Conservation (phyloP, 1,140 invertebrate species). For the Conopomorpha cramerella region DNA sequence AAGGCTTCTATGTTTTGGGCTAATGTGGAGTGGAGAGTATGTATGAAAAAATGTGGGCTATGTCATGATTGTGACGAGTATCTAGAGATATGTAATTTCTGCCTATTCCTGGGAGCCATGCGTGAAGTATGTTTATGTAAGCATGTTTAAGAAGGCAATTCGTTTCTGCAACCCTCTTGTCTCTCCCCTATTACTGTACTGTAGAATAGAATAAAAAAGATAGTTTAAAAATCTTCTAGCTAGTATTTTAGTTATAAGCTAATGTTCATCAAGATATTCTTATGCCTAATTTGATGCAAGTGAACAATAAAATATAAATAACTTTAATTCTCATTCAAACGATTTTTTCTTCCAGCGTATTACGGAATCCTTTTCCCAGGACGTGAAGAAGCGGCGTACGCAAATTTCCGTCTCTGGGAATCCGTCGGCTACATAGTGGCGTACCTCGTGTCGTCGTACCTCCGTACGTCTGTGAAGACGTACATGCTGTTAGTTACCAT, state of each 20-base stretch:
- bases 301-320: not conserved
- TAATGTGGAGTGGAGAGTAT: too few relatives aligned
- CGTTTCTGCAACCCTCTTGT: too few relatives aligned
- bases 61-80: too few relatives aligned
- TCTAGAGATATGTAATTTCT: too few relatives aligned
- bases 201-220: not conserved
- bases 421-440: constrained; percentile 87
- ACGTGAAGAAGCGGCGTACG: constrained; percentile 88
- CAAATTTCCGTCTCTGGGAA: constrained; percentile 92
- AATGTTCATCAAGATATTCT: too few relatives aligned
- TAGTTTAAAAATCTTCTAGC: not conserved
- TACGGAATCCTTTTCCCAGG: constrained; percentile 85
- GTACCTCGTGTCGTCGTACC: constrained; percentile 76
- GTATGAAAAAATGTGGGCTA: too few relatives aligned
- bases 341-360: constrained; percentile 66
- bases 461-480: constrained; percentile 79
- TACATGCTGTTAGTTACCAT: constrained; percentile 75
- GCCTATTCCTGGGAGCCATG: not conserved
- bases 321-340: not conserved
- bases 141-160: too few relatives aligned
- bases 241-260: too few relatives aligned
- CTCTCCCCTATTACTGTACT: too few relatives aligned
- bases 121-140: too few relatives aligned
- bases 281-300: too few relatives aligned
- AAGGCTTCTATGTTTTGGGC: too few relatives aligned